Conservation (phyloP, 1,140 invertebrate genomes). For the Danaus melanippus region DNA sequence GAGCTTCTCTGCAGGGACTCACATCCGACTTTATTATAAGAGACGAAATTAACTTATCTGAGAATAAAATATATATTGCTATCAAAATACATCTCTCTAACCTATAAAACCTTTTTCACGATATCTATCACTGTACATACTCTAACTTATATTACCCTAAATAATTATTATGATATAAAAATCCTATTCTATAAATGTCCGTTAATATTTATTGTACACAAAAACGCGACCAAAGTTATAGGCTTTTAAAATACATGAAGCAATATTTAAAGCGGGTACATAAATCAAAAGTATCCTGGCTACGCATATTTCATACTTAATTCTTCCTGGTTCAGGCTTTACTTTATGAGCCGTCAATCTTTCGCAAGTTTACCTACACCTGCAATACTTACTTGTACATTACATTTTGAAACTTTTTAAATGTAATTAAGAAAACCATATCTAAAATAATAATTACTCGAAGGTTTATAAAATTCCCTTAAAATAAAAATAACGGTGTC, state of each 20-base stretch:
- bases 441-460: too few relatives aligned
- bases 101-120: too few relatives aligned
- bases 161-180: too few relatives aligned
- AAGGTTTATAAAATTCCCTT: too few relatives aligned
- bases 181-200: not conserved
- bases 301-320: conserved; percentile 65
- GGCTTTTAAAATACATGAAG: conserved; percentile 27
- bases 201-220: conserved; percentile 5
- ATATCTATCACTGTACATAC: too few relatives aligned
- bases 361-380: conserved; percentile 28
- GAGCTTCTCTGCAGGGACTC: conserved; percentile 62
- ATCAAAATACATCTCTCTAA: too few relatives aligned
- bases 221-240: conserved; percentile 39
- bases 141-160: too few relatives aligned
- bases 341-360: conserved; percentile 50
- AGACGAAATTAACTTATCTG: conserved; percentile 58
- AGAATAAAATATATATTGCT: not conserved
- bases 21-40: conserved; percentile 51
- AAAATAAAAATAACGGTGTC: too few relatives aligned
- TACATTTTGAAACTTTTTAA: conserved; percentile 8
- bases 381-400: conserved; percentile 21
- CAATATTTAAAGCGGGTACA: conserved; percentile 55
- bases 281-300: conserved; percentile 55
- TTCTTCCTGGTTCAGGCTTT: conserved; percentile 46
- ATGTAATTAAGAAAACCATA: too few relatives aligned